A percentile compares a stretch with the other conserved stretches of the same genome.
Evolutionary conservation across 2,888 invertebrate species (phyloP).

Genomic region (Halocaridina rubra): DNA sequence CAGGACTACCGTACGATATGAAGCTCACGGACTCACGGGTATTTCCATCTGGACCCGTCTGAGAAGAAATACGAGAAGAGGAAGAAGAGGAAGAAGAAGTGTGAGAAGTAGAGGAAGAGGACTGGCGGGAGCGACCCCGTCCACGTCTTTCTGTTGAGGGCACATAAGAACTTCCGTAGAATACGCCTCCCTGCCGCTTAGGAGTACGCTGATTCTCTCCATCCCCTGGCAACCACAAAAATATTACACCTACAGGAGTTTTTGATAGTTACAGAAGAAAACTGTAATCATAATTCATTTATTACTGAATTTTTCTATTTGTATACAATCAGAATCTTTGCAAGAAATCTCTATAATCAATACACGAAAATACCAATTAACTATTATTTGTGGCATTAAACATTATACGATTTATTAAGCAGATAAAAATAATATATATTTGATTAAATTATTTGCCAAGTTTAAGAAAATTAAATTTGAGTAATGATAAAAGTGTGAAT

Average conservation of each 20-base stretch:
- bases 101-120: background rate
- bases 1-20: slow-evolving; percentile 25
- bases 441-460: too few species aligned
- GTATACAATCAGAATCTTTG: background rate
- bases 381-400: background rate
- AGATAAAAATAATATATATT: too few species aligned
- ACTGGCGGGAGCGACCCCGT: slow-evolving; percentile 13
- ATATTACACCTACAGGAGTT: background rate
- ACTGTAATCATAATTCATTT: background rate
- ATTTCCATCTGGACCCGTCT: slow-evolving; percentile 21
- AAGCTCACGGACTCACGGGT: slow-evolving; percentile 10
- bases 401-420: too few species aligned
- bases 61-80: slow-evolving; percentile 18
- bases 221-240: slow-evolving; percentile 34
- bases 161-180: slow-evolving; percentile 40
- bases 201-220: background rate
- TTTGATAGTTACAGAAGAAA: background rate
- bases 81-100: background rate
- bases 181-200: slow-evolving; percentile 17
- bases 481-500: too few species aligned
- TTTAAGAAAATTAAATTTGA: too few species aligned
- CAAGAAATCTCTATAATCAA: background rate
- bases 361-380: background rate
- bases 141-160: slow-evolving; percentile 32
- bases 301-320: background rate